Base-by-base conservation (phyloP, 2,888 invertebrate species). In the Pseudococcus viburni region DNA sequence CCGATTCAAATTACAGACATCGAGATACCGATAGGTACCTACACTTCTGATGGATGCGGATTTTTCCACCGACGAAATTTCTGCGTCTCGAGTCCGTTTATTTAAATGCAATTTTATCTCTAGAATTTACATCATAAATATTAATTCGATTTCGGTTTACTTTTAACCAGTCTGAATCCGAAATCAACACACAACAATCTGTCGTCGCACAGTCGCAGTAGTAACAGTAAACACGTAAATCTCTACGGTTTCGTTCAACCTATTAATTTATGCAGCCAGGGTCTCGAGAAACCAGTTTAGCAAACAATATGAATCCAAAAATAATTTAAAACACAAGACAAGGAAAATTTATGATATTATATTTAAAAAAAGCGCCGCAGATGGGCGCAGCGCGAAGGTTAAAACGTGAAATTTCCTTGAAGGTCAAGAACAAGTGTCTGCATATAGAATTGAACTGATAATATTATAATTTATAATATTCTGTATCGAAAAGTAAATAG, bases 321-420 rank as follows among this genome's bases (percentile, higher is more conserved):
- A 73, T 33, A 73, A 17, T 39, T 73, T 17, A 33, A 33, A 33
- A 73, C 33, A 33, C 7, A 42, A 42, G 42, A 19, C 22, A 17
- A 73, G 33, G 17, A 73, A 73, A 73, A 73, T 73, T 73, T 33
- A 73, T 73, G 73, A 73, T 73, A 39, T 15, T 73, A 33, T 26
- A 17, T 33, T 15, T 33, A 33, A 73, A 73, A 68, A 73, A 73
- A 33, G 73, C 33, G 8, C 26, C 26, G 73, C 73, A 73, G 73
- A 73, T 73, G 73, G 73, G 73, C 73, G 73, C 73, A 39, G 33
- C 80, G 15, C 80, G 80, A 83, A 83, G 80, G 80, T 83, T 46
- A 83, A 46, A 83, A 83, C 80, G 22, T 83, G 80, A 83, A 83
- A 83, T 83, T 83, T 83, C 46, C 46, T 83, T 83, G 46, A 83